These are phyloP conservation scores for Ahaetulla prasina DNA, from an alignment of 2,113 vertebrate species.

Conservation along the genomic window DNA sequence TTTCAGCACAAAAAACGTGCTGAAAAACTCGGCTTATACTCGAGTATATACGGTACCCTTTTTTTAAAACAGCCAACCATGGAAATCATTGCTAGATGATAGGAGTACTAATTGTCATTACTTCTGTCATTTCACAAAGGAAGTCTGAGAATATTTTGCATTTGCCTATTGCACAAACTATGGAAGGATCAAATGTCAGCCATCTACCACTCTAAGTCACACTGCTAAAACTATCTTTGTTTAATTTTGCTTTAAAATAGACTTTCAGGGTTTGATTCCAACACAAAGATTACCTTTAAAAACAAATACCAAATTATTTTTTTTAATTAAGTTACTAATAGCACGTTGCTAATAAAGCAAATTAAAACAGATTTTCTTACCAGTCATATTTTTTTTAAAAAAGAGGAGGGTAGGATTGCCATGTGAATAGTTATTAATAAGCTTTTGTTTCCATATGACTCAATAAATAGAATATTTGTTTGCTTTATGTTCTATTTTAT, in stretches of 20 bases:
- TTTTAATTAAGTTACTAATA: not conserved
- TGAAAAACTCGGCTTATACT: too few relatives aligned
- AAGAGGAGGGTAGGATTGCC: not conserved
- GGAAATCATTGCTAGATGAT: not conserved
- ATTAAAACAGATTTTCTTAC: not conserved
- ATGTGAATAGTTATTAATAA: not conserved
- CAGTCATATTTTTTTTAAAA: not conserved
- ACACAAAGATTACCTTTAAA: not conserved
- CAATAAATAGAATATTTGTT: not conserved
- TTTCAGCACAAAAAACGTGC: too few relatives aligned
- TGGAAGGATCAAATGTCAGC: accelerated
- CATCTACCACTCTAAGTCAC: conserved; percentile 6
- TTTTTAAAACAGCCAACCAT: too few relatives aligned
- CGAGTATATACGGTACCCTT: too few relatives aligned
- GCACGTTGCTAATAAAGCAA: not conserved
- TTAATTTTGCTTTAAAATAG: not conserved
- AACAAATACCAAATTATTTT: not conserved
- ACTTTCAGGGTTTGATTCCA: not conserved
- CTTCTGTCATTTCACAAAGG: conserved; percentile 20
- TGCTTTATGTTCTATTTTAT: not conserved
- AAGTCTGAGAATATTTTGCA: conserved; percentile 37
- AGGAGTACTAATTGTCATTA: conserved; percentile 27
- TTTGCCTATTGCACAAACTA: conserved; percentile 12
- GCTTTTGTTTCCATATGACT: not conserved
- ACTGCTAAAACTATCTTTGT: not conserved